Evolutionary conservation across 2,797 vertebrate species (phyloP).

Genomic region (Danio choprae): DNA sequence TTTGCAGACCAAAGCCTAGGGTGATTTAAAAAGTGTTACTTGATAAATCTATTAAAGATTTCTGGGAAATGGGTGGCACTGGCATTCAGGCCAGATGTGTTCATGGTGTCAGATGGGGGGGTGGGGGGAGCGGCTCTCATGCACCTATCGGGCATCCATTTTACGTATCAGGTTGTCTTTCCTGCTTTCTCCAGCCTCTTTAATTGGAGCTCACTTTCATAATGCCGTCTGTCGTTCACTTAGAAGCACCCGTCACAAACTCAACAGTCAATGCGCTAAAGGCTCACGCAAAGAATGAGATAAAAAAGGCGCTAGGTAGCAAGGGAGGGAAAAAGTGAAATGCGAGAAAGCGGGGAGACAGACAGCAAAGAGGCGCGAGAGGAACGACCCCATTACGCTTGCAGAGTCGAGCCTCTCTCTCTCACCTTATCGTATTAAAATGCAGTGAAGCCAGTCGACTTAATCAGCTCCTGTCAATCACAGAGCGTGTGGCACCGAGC

Average conservation of each 20-base stretch:
- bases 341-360: constrained; percentile 12
- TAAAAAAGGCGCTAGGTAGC: constrained; percentile 35
- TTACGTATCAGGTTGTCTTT: constrained; percentile 22
- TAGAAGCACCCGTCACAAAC: constrained; percentile 3
- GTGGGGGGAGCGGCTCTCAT: background rate
- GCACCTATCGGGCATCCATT: background rate
- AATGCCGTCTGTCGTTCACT: constrained; percentile 25
- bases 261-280: constrained; percentile 17
- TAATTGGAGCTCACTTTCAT: constrained; percentile 40
- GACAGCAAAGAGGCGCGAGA: constrained; percentile 2
- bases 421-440: constrained; percentile 59
- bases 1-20: background rate
- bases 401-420: constrained; percentile 33
- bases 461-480: constrained; percentile 60
- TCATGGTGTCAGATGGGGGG: constrained; percentile 17
- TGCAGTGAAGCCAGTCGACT: constrained; percentile 52
- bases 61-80: constrained; percentile 1
- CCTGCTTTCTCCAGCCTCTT: constrained; percentile 1
- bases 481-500: constrained; percentile 35
- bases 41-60: constrained; percentile 48
- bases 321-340: constrained; percentile 3
- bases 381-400: constrained; percentile 50
- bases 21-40: constrained; percentile 8
- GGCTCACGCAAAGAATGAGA: constrained; percentile 19
- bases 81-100: constrained; percentile 46